A percentile compares a stretch with the other conserved stretches of the same genome.
Evolutionary conservation across 2,888 invertebrate species (phyloP).

Genomic region (Tenodera sinensis): DNA sequence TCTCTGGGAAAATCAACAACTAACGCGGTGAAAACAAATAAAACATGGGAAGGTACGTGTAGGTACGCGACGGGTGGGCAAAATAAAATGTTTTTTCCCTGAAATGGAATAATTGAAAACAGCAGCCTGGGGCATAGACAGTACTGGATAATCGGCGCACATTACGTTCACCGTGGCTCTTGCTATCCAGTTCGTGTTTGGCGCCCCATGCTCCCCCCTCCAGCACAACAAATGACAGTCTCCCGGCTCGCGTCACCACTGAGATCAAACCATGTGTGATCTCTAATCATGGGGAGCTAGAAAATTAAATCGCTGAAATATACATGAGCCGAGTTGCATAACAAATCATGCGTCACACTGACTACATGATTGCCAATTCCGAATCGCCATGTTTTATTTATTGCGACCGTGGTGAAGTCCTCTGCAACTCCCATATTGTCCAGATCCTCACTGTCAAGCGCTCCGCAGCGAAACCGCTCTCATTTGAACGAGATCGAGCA

Average conservation of each 20-base stretch:
- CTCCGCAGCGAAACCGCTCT: neutral
- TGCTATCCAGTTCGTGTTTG: neutral
- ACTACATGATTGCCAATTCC: slow-evolving; percentile 14
- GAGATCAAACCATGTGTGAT: slow-evolving; percentile 10
- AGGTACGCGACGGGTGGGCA: neutral
- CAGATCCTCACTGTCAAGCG: neutral
- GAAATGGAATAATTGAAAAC: slow-evolving; percentile 13
- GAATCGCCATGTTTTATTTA: slow-evolving; percentile 12
- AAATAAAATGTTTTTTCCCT: neutral
- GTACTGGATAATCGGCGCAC: neutral
- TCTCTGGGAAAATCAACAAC: neutral
- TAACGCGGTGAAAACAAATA: slow-evolving; percentile 2
- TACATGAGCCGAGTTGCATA: slow-evolving; percentile 9
- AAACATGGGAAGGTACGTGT: neutral
- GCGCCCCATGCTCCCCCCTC: neutral
- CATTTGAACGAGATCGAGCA: neutral
- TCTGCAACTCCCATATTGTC: neutral
- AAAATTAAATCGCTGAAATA: slow-evolving; percentile 14
- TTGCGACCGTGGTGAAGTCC: neutral
- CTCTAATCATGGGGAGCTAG: slow-evolving; percentile 8
- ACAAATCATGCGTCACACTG: slow-evolving; percentile 13
- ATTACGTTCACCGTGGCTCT: neutral
- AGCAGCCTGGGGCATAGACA: neutral
- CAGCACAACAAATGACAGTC: neutral
- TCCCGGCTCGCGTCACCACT: neutral